Percentiles rank a stretch among this genome's conserved stretches.
phyloP scores from a whole-genome alignment of 2,113 vertebrate species.

The Pedetes capensis region DNA sequence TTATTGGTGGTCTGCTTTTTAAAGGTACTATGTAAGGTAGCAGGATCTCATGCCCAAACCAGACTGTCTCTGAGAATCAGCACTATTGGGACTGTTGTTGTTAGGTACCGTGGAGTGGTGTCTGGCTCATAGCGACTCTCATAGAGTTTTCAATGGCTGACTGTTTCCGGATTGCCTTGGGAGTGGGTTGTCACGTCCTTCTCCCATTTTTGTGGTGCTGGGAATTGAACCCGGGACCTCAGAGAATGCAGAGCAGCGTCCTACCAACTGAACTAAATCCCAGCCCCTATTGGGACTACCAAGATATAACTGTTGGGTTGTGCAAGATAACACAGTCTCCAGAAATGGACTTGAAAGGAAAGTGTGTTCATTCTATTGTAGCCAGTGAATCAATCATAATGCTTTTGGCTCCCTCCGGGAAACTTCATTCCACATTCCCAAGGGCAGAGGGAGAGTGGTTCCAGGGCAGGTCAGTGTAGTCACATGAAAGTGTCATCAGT shows the following conservation, averaged over 20 bases:
- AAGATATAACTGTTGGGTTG: not conserved
- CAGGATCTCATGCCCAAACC: not conserved
- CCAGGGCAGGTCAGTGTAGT: not conserved
- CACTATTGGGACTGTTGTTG: no score
- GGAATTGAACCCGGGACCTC: no score
- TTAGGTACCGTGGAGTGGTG: no score
- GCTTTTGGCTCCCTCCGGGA: not conserved
- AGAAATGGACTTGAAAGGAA: not conserved
- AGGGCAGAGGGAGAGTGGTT: not conserved
- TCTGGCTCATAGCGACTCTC: no score
- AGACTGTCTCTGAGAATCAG: not conserved
- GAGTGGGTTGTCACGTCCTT: no score
- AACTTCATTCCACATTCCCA: rapidly evolving
- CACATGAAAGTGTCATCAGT: rapidly evolving
- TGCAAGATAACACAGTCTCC: not conserved
- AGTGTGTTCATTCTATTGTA: not conserved
- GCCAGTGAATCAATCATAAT: not conserved
- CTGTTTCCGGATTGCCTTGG: no score
- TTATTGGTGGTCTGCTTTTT: not conserved
- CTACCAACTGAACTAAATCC: no score
- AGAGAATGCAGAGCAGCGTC: no score
- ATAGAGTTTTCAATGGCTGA: no score
- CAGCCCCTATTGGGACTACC: no score
- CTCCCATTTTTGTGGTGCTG: no score
- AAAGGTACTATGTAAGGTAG: not conserved